Evolutionary conservation across 2,113 vertebrate species (phyloP).

Genomic region (Cephalopholis sonnerati): DNA sequence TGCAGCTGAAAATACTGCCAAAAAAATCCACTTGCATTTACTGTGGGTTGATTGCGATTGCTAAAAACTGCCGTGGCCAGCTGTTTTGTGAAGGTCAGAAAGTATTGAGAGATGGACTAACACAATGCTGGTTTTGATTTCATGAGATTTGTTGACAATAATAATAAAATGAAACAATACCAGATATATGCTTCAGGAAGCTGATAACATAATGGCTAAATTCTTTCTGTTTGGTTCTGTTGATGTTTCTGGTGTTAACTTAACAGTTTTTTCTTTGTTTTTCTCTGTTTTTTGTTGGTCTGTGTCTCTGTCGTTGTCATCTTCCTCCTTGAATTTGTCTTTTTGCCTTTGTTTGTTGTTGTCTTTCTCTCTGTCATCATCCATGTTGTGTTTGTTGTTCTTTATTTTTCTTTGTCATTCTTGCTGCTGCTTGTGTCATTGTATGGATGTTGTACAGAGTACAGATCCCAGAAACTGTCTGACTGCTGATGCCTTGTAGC

Average conservation of each 20-base stretch:
- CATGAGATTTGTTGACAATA: not conserved
- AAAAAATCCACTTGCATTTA: not conserved
- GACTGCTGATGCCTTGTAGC: not conserved
- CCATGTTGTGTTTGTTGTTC: not conserved
- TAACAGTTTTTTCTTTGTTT: not conserved
- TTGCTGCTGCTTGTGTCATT: not conserved
- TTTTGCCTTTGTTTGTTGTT: not conserved
- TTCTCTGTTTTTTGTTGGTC: not conserved
- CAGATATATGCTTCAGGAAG: not conserved
- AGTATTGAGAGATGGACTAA: not conserved
- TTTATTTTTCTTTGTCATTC: not conserved
- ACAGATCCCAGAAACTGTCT: constrained; percentile 6
- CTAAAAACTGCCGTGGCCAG: no score
- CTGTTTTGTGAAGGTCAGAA: not conserved
- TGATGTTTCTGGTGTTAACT: no score
- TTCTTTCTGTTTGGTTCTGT: not conserved
- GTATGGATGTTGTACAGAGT: not conserved
- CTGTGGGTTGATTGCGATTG: not conserved
- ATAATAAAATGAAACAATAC: not conserved
- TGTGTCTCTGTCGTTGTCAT: not conserved
- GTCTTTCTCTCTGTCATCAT: not conserved
- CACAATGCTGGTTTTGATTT: not conserved
- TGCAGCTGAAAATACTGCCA: not conserved
- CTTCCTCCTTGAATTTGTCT: not conserved
- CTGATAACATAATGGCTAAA: not conserved